These are phyloP conservation scores for Cistogaster globosa DNA, from an alignment of 2,888 invertebrate species.

Conservation along the genomic window DNA sequence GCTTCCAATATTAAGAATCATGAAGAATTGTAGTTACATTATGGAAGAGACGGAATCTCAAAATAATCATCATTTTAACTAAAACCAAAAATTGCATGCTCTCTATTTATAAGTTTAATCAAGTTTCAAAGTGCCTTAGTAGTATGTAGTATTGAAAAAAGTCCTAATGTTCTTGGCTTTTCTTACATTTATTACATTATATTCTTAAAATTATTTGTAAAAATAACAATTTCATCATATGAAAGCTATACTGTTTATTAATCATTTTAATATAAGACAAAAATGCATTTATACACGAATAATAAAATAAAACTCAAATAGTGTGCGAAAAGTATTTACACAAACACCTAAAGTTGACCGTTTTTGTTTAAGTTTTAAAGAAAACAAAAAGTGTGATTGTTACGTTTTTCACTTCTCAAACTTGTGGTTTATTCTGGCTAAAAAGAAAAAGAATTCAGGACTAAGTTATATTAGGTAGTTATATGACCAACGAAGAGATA, in stretches of 20 bases:
- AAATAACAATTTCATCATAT: constrained; percentile 42
- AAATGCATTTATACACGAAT: background rate
- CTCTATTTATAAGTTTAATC: background rate
- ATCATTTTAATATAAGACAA: constrained; percentile 16
- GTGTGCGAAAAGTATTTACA: too few species aligned
- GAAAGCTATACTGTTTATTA: constrained; percentile 10
- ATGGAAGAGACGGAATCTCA: background rate
- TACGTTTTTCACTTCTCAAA: too few species aligned
- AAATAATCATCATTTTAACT: constrained; percentile 13
- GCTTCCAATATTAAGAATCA: constrained; percentile 57
- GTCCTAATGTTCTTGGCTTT: constrained; percentile 24
- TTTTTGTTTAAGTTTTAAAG: too few species aligned
- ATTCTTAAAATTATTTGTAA: constrained; percentile 9
- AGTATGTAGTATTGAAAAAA: constrained; percentile 58
- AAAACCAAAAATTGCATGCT: constrained; percentile 50
- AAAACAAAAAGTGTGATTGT: too few species aligned
- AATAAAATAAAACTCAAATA: too few species aligned
- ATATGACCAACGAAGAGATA: too few species aligned
- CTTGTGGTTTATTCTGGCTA: too few species aligned
- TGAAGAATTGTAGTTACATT: constrained; percentile 56
- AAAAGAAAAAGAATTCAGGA: too few species aligned
- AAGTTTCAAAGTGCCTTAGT: constrained; percentile 67
- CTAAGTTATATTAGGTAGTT: too few species aligned
- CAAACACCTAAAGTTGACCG: too few species aligned
- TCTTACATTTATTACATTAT: constrained; percentile 21